Conservation (phyloP, 2,113 vertebrate species). For the Brachypodius melanocephalos region DNA sequence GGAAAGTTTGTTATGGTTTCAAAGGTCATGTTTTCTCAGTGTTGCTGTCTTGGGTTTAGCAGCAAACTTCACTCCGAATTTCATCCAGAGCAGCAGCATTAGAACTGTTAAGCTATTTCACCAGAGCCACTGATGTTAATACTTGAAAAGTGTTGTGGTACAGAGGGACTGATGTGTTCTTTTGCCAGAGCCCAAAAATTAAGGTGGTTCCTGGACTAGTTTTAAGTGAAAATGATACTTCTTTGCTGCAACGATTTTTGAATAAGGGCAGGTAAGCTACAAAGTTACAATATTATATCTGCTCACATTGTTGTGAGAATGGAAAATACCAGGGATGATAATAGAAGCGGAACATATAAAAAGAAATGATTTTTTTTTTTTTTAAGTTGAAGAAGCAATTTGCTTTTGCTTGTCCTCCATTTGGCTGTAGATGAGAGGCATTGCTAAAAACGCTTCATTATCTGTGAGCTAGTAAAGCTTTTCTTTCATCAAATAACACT, state of each 20-base stretch:
- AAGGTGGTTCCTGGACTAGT: background rate
- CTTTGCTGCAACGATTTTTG: background rate
- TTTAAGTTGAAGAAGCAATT: slow-evolving; percentile 40
- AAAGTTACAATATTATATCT: background rate
- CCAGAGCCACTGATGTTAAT: background rate
- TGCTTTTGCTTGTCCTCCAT: slow-evolving; percentile 63
- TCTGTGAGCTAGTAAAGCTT: slow-evolving; percentile 70
- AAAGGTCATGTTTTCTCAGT: background rate
- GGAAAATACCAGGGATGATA: background rate
- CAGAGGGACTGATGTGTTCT: background rate
- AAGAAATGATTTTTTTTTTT: background rate
- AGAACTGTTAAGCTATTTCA: background rate
- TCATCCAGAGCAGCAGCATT: background rate
- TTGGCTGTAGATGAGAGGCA: slow-evolving; percentile 75
- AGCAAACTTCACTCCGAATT: background rate
- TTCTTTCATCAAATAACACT: slow-evolving; percentile 75
- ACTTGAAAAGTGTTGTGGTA: background rate
- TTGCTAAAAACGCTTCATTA: slow-evolving; percentile 63
- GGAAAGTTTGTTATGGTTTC: background rate
- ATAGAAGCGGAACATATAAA: slow-evolving; percentile 29
- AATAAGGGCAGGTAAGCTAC: background rate
- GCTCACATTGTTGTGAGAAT: background rate
- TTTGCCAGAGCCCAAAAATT: background rate
- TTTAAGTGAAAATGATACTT: background rate
- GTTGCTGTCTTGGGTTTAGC: background rate